These are phyloP conservation scores for Drosophila colorata DNA, from an alignment of 2,888 invertebrate genomes.

Conservation along the genomic window DNA sequence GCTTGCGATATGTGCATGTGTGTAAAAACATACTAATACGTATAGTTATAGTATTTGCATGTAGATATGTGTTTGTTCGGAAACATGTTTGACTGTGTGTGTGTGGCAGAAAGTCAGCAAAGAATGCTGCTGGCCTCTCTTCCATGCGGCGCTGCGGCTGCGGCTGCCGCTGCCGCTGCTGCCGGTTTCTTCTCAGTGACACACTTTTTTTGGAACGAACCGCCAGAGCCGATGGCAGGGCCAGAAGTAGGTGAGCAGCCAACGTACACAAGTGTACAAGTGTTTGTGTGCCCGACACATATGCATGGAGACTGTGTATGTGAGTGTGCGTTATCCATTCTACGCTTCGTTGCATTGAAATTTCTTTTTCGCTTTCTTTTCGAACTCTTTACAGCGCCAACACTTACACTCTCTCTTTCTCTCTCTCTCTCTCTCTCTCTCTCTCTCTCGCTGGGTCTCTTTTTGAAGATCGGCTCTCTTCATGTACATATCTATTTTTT, in stretches of 20 bases:
- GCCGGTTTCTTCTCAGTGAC: conserved; percentile 65
- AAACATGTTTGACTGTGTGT: conserved; percentile 9
- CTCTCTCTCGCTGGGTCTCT: conserved; percentile 7
- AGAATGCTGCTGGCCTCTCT: conserved; percentile 66
- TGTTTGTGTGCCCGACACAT: conserved; percentile 1
- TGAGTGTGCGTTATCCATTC: conserved; percentile 62
- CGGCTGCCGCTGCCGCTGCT: conserved; percentile 38
- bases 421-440: conserved; percentile 2
- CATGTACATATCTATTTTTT: background rate
- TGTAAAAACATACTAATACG: background rate
- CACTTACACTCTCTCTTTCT: conserved; percentile 41
- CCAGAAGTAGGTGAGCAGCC: conserved; percentile 69
- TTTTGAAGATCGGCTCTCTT: conserved; percentile 4
- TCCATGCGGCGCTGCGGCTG: conserved; percentile 30
- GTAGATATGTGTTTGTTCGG: conserved; percentile 3
- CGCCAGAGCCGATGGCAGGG: conserved; percentile 28
- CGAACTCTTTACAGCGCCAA: conserved; percentile 54
- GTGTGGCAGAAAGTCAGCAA: conserved; percentile 62
- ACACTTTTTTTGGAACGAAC: conserved; percentile 58
- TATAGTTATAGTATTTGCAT: background rate
- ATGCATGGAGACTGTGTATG: conserved; percentile 18
- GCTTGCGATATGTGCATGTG: conserved; percentile 17
- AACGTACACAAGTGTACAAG: conserved; percentile 14
- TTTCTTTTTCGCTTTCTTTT: conserved; percentile 79
- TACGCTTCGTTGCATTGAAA: conserved; percentile 78